Evolutionary conservation across 1,140 invertebrate species (phyloP).

Genomic region (Patella vulgata): DNA sequence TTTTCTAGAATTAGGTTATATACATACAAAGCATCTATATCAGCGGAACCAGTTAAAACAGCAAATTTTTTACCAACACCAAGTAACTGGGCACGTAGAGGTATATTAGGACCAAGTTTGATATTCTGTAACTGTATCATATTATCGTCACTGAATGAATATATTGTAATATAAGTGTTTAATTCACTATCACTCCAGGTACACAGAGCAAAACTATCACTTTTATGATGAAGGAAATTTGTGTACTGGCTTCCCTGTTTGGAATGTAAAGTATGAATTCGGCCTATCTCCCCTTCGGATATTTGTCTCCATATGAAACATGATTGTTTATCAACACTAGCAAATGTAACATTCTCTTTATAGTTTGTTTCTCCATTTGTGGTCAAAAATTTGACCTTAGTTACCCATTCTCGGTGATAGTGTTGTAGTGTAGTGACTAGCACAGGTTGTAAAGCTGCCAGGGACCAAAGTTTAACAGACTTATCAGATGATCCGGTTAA

Average conservation of each 20-base stretch:
- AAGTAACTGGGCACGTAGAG: conserved; percentile 3
- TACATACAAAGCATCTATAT: conserved; percentile 3
- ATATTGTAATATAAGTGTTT: neutral
- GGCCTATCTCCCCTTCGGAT: neutral
- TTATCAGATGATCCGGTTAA: conserved; percentile 71
- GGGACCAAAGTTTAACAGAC: conserved; percentile 31
- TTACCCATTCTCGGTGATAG: conserved; percentile 13
- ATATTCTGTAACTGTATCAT: neutral
- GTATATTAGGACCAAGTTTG: neutral
- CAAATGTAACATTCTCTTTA: neutral
- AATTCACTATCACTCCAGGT: conserved; percentile 7
- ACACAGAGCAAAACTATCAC: neutral
- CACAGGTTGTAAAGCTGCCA: neutral
- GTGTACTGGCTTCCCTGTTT: neutral
- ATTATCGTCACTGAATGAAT: neutral
- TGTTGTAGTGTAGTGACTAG: conserved; percentile 8
- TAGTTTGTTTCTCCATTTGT: neutral
- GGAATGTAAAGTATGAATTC: conserved; percentile 1
- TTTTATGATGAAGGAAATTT: neutral
- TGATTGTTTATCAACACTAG: conserved; percentile 2
- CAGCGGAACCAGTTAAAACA: neutral
- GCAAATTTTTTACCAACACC: conserved; percentile 15
- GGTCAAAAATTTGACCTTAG: conserved; percentile 8
- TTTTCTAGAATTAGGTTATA: conserved; percentile 4
- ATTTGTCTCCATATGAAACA: conserved; percentile 9